Conservation (phyloP, 1,140 invertebrate genomes). For the Nasonia giraulti region DNA sequence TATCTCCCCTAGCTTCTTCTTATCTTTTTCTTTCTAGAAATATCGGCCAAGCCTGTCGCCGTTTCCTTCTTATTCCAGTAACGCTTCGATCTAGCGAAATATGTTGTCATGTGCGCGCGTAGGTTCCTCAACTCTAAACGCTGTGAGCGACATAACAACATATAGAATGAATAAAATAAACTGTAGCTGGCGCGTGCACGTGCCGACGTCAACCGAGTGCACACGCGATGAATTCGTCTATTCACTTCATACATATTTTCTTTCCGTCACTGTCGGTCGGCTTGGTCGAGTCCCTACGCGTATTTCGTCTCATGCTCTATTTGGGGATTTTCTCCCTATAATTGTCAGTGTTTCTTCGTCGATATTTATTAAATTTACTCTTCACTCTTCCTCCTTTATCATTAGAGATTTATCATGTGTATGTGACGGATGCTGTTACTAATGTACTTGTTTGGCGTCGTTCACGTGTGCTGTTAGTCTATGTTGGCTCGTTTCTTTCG, state of each 20-base stretch:
- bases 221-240: background rate
- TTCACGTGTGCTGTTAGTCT: conserved; percentile 10
- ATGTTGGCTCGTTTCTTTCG: conserved; percentile 11
- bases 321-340: conserved; percentile 7
- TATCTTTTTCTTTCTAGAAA: background rate
- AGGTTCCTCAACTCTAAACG: background rate
- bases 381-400: background rate
- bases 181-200: background rate
- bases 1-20: background rate
- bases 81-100: background rate
- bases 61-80: background rate
- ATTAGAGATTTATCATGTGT: conserved; percentile 16
- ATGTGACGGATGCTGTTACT: conserved; percentile 24
- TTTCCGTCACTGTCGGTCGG: background rate
- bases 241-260: background rate
- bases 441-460: conserved; percentile 18
- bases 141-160: background rate
- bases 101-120: background rate
- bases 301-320: background rate
- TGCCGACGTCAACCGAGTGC: conserved; percentile 12
- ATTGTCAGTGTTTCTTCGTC: background rate
- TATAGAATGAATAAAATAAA: conserved; percentile 41
- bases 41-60: background rate
- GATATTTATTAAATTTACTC: conserved; percentile 14
- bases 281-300: background rate